Evolutionary conservation across 2,888 invertebrate genomes (phyloP), one percentile per base, ranked within the genome.

Genomic region (Epinotia nisella): DNA sequence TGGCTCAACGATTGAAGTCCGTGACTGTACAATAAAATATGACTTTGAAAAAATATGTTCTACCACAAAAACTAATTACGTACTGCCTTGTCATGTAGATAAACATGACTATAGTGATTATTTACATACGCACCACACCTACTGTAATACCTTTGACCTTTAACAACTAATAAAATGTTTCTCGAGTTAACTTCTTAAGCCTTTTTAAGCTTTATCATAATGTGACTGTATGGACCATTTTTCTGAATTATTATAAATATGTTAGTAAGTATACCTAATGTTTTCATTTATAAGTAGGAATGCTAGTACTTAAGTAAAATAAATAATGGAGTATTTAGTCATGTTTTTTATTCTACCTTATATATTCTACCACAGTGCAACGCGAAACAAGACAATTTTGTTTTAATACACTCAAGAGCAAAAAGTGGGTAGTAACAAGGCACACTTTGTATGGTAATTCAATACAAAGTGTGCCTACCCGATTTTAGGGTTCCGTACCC

Each of bases 271-370:
- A 9, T 35, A 9, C 1, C 35, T 45, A 15, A 45, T 45, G 15
- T 55, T 21, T 66, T 3, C 55, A 19, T 66, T 66, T 53, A 39
- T n/a, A 62, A 4, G 0, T 55, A 29, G 24, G 29, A 65, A 66
- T 17, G n/a, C 15, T 55, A 66, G 65, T 66, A 66, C 39, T 55
- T 66, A 66, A 66, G 35, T 66, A 21, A 64, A 64, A 56, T 66
- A 66, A 66, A 56, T 11, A 41, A 41, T 5, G 10, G 3, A 66
- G 49, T 49, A 13, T n/a, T 24, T 19, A 17, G n/a, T 49, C 0
- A 9, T 10, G 19, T 62, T n/a, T 49, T 29, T 62, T n/a, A n/a
- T 49, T n/a, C n/a, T 4, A 15, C 15, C 13, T 13, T 45, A 45
- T 45, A 45, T 15, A 3, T 13, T 41, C 0, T 41, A 39, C 10